Percentiles rank a stretch among this genome's conserved stretches.
Conservation (phyloP, 2,888 invertebrate genomes). For the Phengaris arion region DNA sequence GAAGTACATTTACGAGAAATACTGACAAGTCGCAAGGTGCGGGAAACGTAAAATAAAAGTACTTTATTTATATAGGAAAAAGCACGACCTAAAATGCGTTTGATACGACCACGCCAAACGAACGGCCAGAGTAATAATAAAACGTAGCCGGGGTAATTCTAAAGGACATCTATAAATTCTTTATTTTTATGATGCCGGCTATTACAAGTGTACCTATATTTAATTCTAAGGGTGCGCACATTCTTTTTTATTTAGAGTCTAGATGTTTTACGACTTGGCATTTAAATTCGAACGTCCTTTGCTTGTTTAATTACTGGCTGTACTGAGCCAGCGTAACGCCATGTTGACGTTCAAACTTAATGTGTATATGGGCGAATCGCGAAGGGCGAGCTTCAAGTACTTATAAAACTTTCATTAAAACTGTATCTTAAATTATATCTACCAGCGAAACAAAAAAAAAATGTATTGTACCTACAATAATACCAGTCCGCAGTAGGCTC, state of each 20-base stretch:
- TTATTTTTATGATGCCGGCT: constrained; percentile 73
- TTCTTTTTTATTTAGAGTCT: constrained; percentile 68
- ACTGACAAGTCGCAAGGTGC: background rate
- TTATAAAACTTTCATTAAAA: no score
- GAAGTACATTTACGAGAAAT: no score
- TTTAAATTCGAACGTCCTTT: constrained; percentile 44
- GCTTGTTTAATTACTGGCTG: background rate
- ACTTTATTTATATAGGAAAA: constrained; percentile 25
- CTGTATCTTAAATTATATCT: no score
- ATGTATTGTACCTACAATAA: no score
- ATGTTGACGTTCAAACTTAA: background rate
- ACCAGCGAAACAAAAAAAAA: no score
- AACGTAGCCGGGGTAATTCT: constrained; percentile 73
- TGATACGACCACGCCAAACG: constrained; percentile 69
- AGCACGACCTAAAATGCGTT: constrained; percentile 57
- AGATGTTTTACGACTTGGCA: constrained; percentile 58
- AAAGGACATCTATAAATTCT: constrained; percentile 78
- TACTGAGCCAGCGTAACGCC: background rate
- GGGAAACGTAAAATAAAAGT: background rate
- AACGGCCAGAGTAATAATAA: constrained; percentile 76
- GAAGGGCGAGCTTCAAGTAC: no score
- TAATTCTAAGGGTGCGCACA: constrained; percentile 71
- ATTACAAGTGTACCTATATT: constrained; percentile 73
- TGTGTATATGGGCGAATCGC: no score
- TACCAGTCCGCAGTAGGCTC: no score